Evolutionary conservation across 1,140 invertebrate genomes (phyloP).

Genomic region (Gonatopus flavifemur): DNA sequence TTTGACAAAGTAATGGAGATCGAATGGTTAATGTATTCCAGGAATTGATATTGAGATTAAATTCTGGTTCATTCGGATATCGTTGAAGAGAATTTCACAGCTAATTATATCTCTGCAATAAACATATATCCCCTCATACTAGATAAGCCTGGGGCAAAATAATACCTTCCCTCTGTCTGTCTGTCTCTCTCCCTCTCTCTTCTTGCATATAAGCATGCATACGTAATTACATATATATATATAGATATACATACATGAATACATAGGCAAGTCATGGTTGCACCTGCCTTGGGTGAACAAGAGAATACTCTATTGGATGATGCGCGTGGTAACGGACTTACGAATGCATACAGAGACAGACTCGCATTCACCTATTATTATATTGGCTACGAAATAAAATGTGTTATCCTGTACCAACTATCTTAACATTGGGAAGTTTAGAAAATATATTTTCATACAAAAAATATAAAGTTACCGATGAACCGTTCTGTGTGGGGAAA

Average conservation of each 20-base stretch:
- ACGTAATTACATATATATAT: constrained; percentile 29
- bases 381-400: constrained; percentile 23
- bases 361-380: constrained; percentile 33
- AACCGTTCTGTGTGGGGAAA: too few relatives aligned
- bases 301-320: constrained; percentile 34
- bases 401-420: constrained; percentile 24
- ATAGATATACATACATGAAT: constrained; percentile 28
- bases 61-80: too few relatives aligned
- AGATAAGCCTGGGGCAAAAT: too few relatives aligned
- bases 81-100: too few relatives aligned
- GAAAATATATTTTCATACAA: constrained; percentile 13
- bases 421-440: constrained; percentile 11
- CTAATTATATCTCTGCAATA: too few relatives aligned
- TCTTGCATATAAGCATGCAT: constrained; percentile 8
- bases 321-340: constrained; percentile 35
- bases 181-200: too few relatives aligned
- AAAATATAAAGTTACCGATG: too few relatives aligned
- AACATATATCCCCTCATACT: too few relatives aligned
- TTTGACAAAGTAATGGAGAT: too few relatives aligned
- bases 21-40: too few relatives aligned
- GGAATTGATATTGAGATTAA: too few relatives aligned
- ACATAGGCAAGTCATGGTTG: constrained; percentile 48
- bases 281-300: constrained; percentile 43
- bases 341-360: constrained; percentile 22
- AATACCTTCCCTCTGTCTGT: too few relatives aligned